Base-by-base conservation (phyloP, 2,888 invertebrate genomes). In the Apantesis nais region DNA sequence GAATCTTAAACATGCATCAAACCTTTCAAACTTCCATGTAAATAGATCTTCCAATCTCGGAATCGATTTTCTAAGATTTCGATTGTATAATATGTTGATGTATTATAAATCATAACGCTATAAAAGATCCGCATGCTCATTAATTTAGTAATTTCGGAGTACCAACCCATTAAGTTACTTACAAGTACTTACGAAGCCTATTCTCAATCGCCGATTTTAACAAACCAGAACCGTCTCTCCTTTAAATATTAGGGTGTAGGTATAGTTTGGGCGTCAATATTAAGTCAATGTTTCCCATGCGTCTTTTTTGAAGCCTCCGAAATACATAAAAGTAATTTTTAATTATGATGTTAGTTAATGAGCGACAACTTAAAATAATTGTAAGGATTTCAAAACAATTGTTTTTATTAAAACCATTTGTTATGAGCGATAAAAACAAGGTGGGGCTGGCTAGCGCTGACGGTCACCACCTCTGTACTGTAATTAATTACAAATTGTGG, bases 401-500 rank as follows among this genome's bases (percentile, higher is more conserved):
- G 29, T 63, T 29, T 63, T 63, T 44, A 63, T 55, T n/a, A 41
- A 29, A 44, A 44, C 22, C 8, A 22, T 44, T 63, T 44, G 63
- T 44, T 22, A 63, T 52, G 48, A 22, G 65, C 65, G 52, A 52
- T 12, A 34, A n/a, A 65, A 34, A 85, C 83, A 84, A 83, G 78
- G 79, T 81, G 76, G 76, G 66, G 73, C 72, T 48, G 25, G 34
- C 11, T n/a, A 66, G 82, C 78, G 77, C 78, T 79, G 82, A 83
- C 80, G 85, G 86, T 85, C 83, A 81, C 78, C 73, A 82, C 77
- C 79, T 75, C 75, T 52, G 34, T 25, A 78, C 77, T 80, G 88
- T 89, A 90, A 90, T 91, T 91, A 91, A 91, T 91, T 88, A 88
- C 88, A 87, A 88, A 90, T 89, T 89, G 90, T 85, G 88, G 86